Percentiles rank a stretch among this genome's conserved stretches.
phyloP scores from a whole-genome alignment of 2,113 vertebrate species.

The Muntiacus reevesi region DNA sequence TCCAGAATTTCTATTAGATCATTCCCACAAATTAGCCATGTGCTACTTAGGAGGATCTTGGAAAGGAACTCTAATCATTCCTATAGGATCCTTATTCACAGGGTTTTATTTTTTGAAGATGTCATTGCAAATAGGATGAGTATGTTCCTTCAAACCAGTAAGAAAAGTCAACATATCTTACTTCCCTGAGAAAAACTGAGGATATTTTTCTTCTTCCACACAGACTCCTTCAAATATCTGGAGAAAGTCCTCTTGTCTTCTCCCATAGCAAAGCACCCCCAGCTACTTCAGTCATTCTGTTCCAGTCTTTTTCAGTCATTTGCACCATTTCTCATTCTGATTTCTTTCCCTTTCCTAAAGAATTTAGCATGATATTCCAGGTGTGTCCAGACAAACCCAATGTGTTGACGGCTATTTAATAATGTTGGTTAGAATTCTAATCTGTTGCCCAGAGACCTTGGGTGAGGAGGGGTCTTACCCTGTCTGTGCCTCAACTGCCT shows the following conservation, averaged over 20 bases:
- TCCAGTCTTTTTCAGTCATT: neutral
- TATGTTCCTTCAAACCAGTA: neutral
- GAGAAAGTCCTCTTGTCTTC: neutral
- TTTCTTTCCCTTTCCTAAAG: neutral
- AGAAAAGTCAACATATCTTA: neutral
- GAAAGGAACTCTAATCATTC: neutral
- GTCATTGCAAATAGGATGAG: neutral
- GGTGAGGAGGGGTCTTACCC: too few relatives aligned
- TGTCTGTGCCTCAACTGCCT: neutral
- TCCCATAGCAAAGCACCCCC: neutral
- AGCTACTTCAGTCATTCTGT: neutral
- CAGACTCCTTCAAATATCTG: neutral
- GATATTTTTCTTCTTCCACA: neutral
- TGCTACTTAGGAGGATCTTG: neutral
- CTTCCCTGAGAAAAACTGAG: neutral
- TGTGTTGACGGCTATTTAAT: neutral
- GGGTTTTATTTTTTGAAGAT: neutral
- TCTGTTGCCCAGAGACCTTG: neutral
- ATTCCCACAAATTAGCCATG: neutral
- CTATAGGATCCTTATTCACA: neutral
- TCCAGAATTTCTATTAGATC: neutral
- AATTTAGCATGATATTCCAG: neutral
- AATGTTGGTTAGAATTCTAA: neutral
- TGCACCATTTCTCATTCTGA: neutral
- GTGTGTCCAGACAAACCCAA: neutral